Conservation (phyloP, 2,113 vertebrate species). For the Thamnophis sirtalis region DNA sequence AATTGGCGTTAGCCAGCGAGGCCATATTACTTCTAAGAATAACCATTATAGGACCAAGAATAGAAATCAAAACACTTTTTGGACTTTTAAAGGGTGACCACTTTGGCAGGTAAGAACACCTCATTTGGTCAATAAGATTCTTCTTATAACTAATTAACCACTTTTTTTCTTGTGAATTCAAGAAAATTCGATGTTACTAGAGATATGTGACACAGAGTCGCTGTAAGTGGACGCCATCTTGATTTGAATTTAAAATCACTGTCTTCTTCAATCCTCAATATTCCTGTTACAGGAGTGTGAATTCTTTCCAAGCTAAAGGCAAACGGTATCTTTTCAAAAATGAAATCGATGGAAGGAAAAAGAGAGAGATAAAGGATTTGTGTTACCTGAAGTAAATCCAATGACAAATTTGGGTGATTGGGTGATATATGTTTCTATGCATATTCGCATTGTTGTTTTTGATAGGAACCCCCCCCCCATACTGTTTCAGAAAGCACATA, state of each 20-base stretch:
- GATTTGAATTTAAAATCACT: not conserved
- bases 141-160: not conserved
- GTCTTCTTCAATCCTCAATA: not conserved
- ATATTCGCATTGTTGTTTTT: slow-evolving; percentile 26
- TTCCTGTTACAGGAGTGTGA: not conserved
- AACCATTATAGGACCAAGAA: not conserved
- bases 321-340: slow-evolving; percentile 36
- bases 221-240: not conserved
- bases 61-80: not conserved
- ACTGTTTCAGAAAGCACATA: slow-evolving; percentile 53
- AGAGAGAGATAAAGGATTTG: slow-evolving; percentile 17
- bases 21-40: not conserved
- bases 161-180: not conserved
- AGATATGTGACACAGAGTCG: too few species aligned
- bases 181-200: not conserved
- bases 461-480: slow-evolving; percentile 24
- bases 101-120: not conserved
- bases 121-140: not conserved
- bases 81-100: not conserved
- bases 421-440: not conserved
- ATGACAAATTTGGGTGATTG: slow-evolving; percentile 8
- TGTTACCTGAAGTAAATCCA: slow-evolving; percentile 43
- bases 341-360: slow-evolving; percentile 19
- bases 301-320: slow-evolving; percentile 6
- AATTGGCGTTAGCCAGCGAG: not conserved